A percentile compares a stretch with the other conserved stretches of the same genome.
phyloP scores from a whole-genome alignment of 2,113 vertebrate genomes.

The Peromyscus californicus region DNA sequence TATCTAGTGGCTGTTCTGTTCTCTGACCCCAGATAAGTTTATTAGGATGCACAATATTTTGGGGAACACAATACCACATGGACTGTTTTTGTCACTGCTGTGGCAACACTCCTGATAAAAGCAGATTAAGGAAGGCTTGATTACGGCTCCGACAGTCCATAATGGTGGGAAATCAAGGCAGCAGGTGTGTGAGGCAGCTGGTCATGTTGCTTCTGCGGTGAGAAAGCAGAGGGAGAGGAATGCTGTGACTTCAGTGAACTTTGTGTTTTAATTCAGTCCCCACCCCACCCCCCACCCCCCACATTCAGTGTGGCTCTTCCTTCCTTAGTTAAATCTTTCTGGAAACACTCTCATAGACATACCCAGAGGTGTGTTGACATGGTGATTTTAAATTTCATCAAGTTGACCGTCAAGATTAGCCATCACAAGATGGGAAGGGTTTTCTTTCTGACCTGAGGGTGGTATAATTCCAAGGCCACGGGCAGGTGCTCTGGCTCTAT shows the following conservation, averaged over 20 bases:
- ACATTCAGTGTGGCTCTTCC: not conserved
- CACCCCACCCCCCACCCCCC: not conserved
- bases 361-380: not conserved
- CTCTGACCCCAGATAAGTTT: too few relatives aligned
- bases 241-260: accelerated
- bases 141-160: not conserved
- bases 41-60: too few relatives aligned
- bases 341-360: not conserved
- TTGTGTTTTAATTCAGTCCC: not conserved
- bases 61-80: too few relatives aligned
- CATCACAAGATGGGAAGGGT: not conserved
- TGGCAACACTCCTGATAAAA: not conserved
- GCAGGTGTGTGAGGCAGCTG: not conserved
- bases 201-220: not conserved
- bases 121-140: not conserved
- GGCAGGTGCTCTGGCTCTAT: not conserved
- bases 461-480: not conserved
- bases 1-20: too few relatives aligned
- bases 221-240: not conserved
- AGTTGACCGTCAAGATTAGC: not conserved
- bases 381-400: not conserved
- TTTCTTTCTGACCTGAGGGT: not conserved
- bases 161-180: not conserved
- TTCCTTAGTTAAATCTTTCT: not conserved
- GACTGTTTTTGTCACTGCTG: not conserved